These are phyloP conservation scores for Adelphocoris suturalis DNA, from an alignment of 2,888 invertebrate genomes.

Conservation along the genomic window DNA sequence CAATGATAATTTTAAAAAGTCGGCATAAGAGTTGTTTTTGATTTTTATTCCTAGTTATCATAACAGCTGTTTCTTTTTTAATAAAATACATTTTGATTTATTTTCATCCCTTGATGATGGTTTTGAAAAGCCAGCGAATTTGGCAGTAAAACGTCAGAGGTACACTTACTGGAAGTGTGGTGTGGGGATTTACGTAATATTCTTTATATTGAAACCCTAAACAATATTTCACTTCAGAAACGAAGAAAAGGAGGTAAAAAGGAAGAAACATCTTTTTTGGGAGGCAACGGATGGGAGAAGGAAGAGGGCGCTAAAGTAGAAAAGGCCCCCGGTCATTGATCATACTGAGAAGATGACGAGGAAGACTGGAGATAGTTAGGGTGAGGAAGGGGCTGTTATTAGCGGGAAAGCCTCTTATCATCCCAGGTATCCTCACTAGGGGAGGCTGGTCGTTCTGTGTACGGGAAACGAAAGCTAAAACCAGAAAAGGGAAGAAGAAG, in stretches of 20 bases:
- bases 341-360: background rate
- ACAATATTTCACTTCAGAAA: background rate
- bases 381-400: constrained; percentile 6
- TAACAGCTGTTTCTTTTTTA: too few species aligned
- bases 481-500: constrained; percentile 12
- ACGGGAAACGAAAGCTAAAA: constrained; percentile 46
- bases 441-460: constrained; percentile 33
- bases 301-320: constrained; percentile 13
- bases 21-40: too few species aligned
- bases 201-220: background rate
- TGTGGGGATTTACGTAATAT: background rate
- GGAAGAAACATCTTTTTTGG: background rate
- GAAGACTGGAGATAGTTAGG: background rate
- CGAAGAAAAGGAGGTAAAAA: background rate
- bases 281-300: background rate
- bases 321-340: constrained; percentile 38
- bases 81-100: too few species aligned
- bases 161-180: too few species aligned
- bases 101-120: too few species aligned
- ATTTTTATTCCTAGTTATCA: too few species aligned
- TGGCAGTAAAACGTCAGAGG: too few species aligned
- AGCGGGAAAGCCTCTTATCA: constrained; percentile 52
- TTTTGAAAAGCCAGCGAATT: too few species aligned
- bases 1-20: too few species aligned
- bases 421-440: constrained; percentile 38